Percentiles rank a stretch among this genome's conserved stretches.
These are phyloP conservation scores for Melanocharis versteri DNA, from an alignment of 2,113 vertebrate genomes.

Conservation along the genomic window DNA sequence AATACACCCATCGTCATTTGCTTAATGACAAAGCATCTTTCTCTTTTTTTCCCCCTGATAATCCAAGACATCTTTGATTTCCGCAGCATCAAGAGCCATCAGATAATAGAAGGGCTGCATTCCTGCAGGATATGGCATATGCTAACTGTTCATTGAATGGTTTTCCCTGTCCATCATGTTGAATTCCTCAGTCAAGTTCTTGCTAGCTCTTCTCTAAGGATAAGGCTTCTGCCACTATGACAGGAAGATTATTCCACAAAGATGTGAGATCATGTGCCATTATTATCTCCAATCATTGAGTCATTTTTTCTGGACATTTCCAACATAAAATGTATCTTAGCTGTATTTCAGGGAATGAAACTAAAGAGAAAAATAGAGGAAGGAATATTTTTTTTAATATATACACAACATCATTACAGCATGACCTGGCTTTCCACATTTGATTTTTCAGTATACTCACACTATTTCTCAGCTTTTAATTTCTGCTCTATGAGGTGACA, in stretches of 20 bases:
- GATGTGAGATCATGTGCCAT: neutral
- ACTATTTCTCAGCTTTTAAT: neutral
- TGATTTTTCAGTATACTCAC: neutral
- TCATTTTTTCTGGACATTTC: neutral
- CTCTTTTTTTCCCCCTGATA: neutral
- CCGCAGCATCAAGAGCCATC: neutral
- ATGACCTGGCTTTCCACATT: neutral
- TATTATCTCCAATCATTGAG: neutral
- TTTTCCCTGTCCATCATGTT: slow-evolving; percentile 53
- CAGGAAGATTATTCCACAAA: slow-evolving; percentile 14
- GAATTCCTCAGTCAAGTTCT: slow-evolving; percentile 37
- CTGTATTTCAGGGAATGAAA: neutral
- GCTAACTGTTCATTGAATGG: slow-evolving; percentile 54
- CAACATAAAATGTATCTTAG: neutral
- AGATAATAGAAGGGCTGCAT: neutral
- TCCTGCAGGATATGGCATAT: slow-evolving; percentile 60
- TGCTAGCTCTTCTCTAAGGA: slow-evolving; percentile 8
- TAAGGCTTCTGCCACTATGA: neutral
- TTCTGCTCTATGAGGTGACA: neutral
- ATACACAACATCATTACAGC: neutral
- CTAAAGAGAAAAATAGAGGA: neutral
- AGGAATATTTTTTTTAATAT: neutral
- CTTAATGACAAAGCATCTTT: neutral
- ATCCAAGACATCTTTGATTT: neutral
- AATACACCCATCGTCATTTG: neutral